A percentile compares a stretch with the other conserved stretches of the same genome.
phyloP scores from a whole-genome alignment of 64 coral and sea anemone species.

The Exaiptasia diaphana region DNA sequence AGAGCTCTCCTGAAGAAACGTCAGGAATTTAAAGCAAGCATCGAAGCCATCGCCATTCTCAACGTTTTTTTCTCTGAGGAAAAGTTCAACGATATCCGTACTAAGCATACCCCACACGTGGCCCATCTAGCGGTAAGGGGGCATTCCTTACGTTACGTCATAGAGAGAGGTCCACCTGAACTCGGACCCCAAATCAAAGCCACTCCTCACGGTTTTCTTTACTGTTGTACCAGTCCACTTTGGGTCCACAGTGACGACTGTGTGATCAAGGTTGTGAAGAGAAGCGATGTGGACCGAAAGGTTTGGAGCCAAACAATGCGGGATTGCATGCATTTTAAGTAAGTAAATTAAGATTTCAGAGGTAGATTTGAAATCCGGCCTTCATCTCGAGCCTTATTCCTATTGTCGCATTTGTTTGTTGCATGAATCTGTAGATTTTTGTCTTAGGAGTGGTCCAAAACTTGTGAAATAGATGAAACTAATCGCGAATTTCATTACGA shows the following conservation, averaged over 20 bases:
- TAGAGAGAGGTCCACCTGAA: slow-evolving; percentile 5
- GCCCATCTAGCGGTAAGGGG: slow-evolving; percentile 31
- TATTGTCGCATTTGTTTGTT: not conserved
- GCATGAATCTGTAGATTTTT: not conserved
- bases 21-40: not conserved
- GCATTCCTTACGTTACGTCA: slow-evolving; percentile 36
- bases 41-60: not conserved
- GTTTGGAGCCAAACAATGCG: slow-evolving; percentile 46
- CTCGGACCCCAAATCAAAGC: not conserved
- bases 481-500: not conserved
- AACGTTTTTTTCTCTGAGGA: not conserved
- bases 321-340: slow-evolving; percentile 38
- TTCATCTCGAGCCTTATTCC: not conserved
- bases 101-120: slow-evolving; percentile 19
- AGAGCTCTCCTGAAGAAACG: not conserved
- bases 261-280: slow-evolving; percentile 37
- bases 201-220: not conserved
- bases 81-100: not conserved
- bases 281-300: not conserved
- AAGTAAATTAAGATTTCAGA: not conserved
- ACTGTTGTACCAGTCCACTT: slow-evolving; percentile 20
- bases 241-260: slow-evolving; percentile 22
- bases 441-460: not conserved
- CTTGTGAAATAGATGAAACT: not conserved
- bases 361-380: too few species aligned